phyloP scores from a whole-genome alignment of 2,888 invertebrate genomes.

The Ectobius pallidus region DNA sequence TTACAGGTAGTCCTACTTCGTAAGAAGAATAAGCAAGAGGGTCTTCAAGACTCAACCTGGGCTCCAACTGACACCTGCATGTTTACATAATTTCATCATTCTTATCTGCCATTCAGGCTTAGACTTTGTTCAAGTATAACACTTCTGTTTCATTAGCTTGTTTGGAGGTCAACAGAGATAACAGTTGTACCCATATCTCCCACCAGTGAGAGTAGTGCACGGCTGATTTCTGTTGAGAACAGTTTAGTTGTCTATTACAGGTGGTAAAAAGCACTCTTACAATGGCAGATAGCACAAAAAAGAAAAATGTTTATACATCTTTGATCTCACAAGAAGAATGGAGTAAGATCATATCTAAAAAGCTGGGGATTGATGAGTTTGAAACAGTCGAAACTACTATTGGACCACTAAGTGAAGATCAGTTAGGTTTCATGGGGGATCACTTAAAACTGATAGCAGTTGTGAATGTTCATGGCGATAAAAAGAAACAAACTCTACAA shows the following conservation, averaged over 20 bases:
- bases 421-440: background rate
- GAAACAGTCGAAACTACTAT: background rate
- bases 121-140: background rate
- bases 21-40: background rate
- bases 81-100: background rate
- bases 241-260: no score
- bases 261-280: background rate
- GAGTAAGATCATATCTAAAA: background rate
- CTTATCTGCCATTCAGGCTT: background rate
- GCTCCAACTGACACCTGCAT: background rate
- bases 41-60: background rate
- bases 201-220: background rate
- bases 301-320: background rate
- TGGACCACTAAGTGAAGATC: conserved; percentile 3
- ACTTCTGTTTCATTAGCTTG: no score
- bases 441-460: background rate
- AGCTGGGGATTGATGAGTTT: background rate
- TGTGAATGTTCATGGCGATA: background rate
- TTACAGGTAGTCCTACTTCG: background rate
- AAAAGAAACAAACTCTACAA: background rate
- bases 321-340: background rate
- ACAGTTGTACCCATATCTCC: background rate
- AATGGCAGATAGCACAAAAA: background rate
- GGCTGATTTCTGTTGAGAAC: background rate
- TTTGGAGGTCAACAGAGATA: no score